phyloP scores from a whole-genome alignment of 1,140 invertebrate species.

The Acyrthosiphon pisum region DNA sequence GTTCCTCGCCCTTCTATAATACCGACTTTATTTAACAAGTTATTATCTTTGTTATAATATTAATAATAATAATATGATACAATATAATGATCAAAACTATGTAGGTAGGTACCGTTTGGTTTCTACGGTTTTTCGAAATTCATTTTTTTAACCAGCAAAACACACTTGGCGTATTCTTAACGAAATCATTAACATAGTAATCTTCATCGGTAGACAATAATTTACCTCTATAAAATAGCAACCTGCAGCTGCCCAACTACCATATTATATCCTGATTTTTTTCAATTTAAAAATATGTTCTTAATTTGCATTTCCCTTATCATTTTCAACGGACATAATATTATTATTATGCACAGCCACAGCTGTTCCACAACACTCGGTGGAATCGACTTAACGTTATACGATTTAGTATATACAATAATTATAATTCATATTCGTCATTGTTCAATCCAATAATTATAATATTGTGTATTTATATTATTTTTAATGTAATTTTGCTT shows the following conservation, averaged over 20 bases:
- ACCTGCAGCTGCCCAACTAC: neutral
- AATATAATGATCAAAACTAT: neutral
- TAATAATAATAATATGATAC: neutral
- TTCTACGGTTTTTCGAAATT: neutral
- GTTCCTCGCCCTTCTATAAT: no score
- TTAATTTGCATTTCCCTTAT: neutral
- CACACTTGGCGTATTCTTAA: neutral
- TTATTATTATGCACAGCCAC: neutral
- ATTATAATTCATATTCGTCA: neutral
- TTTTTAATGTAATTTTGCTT: neutral
- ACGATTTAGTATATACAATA: neutral
- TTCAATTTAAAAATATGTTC: neutral
- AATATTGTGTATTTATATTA: neutral
- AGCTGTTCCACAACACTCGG: neutral
- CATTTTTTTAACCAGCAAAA: neutral
- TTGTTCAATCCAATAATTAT: neutral
- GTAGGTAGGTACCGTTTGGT: neutral
- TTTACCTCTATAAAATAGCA: neutral
- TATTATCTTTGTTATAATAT: neutral
- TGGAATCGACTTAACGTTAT: neutral
- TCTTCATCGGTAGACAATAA: neutral
- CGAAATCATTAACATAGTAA: neutral
- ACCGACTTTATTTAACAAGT: neutral
- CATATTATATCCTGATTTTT: no score
- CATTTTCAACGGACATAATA: neutral